These are phyloP conservation scores for Scaptomyza caliginosa DNA, from an alignment of 2,888 invertebrate genomes.

Conservation along the genomic window DNA sequence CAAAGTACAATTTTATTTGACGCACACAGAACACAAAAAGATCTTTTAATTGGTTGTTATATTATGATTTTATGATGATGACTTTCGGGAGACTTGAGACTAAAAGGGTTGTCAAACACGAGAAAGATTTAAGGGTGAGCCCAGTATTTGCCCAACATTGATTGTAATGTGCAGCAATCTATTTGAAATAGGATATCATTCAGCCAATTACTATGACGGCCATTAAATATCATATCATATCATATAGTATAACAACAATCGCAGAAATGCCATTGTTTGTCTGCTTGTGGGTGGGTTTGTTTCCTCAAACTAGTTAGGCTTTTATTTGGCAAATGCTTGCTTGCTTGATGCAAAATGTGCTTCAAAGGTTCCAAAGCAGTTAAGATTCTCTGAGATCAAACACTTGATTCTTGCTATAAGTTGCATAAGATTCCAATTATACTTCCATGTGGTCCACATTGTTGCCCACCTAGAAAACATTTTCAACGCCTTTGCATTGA, in stretches of 20 bases:
- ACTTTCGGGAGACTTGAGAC: slow-evolving; percentile 33
- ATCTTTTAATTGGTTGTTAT: slow-evolving; percentile 77
- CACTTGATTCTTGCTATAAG: not conserved
- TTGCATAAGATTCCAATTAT: not conserved
- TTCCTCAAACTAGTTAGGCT: slow-evolving; percentile 5
- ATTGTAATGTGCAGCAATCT: slow-evolving; percentile 19
- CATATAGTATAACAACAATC: not conserved
- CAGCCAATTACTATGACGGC: slow-evolving; percentile 56
- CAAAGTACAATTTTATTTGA: slow-evolving; percentile 58
- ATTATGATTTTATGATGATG: slow-evolving; percentile 60
- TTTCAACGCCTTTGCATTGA: slow-evolving; percentile 42
- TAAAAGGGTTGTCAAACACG: slow-evolving; percentile 66
- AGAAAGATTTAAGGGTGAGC: slow-evolving; percentile 40
- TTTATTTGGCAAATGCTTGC: slow-evolving; percentile 6
- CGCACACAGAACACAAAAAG: slow-evolving; percentile 39
- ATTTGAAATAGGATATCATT: slow-evolving; percentile 45
- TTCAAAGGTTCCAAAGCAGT: too few relatives aligned
- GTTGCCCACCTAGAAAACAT: slow-evolving; percentile 36
- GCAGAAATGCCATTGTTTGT: not conserved
- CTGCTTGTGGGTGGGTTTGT: not conserved
- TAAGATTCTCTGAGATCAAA: too few relatives aligned
- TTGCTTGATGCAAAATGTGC: not conserved
- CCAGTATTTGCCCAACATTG: slow-evolving; percentile 6
- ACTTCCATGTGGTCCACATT: not conserved
- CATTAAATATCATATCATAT: slow-evolving; percentile 20